Evolutionary conservation across 2,888 invertebrate species (phyloP).

Genomic region (Nomada flava): DNA sequence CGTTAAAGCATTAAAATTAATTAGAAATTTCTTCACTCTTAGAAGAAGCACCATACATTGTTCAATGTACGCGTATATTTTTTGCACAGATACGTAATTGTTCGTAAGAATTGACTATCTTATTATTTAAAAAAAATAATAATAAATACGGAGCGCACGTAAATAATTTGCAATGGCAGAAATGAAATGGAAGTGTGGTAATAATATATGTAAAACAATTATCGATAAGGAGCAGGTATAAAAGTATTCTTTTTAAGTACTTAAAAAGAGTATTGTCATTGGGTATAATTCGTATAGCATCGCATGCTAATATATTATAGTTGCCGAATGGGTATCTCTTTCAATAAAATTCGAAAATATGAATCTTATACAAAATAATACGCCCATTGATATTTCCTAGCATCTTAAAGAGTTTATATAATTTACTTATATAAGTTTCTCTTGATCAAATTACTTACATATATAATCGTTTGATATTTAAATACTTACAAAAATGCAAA

Average conservation of each 20-base stretch:
- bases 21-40: constrained; percentile 13
- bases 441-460: constrained; percentile 1
- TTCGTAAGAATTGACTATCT: constrained; percentile 36
- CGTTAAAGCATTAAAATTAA: background rate
- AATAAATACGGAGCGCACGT: constrained; percentile 50
- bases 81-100: constrained; percentile 26
- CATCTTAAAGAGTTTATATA: background rate
- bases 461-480: background rate
- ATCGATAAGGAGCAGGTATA: background rate
- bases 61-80: constrained; percentile 38
- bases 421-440: background rate
- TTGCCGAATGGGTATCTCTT: constrained; percentile 12
- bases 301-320: background rate
- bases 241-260: constrained; percentile 9
- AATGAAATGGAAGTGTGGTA: constrained; percentile 28
- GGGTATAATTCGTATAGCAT: constrained; percentile 5
- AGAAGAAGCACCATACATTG: constrained; percentile 58
- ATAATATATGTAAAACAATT: constrained; percentile 34
- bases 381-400: background rate
- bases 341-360: background rate
- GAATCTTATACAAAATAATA: background rate
- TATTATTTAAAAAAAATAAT: constrained; percentile 1
- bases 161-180: constrained; percentile 40
- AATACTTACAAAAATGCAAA: constrained; percentile 30
- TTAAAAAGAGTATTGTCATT: constrained; percentile 5